Evolutionary conservation across 1,140 invertebrate genomes (phyloP).

Genomic region (Dendrolimus punctatus): DNA sequence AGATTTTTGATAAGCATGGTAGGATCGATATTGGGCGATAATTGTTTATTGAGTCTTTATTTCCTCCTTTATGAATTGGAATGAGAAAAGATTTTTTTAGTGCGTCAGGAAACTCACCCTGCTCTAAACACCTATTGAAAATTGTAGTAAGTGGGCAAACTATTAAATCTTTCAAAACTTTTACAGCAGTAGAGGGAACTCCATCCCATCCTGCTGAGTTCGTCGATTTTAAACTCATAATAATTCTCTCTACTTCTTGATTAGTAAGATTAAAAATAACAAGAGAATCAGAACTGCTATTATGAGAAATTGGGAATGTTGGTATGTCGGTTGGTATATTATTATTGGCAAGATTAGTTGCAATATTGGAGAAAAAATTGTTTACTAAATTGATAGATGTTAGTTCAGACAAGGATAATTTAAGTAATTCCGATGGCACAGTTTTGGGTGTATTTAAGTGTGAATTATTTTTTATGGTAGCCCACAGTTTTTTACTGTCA

Average conservation of each 20-base stretch:
- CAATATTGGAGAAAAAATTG: constrained; percentile 4
- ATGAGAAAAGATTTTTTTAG: constrained; percentile 4
- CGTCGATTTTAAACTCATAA: neutral
- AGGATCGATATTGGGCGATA: constrained; percentile 4
- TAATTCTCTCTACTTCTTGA: neutral
- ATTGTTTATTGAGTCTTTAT: constrained; percentile 1
- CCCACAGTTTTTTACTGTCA: constrained; percentile 8
- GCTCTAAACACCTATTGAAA: neutral
- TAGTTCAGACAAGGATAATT: neutral
- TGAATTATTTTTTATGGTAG: constrained; percentile 1
- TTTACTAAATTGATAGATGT: constrained; percentile 6
- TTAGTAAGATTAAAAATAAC: constrained; percentile 1
- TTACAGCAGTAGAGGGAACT: neutral
- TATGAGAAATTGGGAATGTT: too few species aligned
- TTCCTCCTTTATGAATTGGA: constrained; percentile 8
- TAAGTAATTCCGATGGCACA: neutral
- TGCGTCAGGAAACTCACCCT: neutral
- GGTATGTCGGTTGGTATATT: neutral
- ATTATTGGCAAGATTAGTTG: constrained; percentile 1
- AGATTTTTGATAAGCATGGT: constrained; percentile 8
- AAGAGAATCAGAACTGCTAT: too few species aligned
- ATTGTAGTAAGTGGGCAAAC: constrained; percentile 1
- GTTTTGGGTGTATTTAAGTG: neutral
- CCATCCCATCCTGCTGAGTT: constrained; percentile 6
- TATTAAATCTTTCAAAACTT: neutral